Base-by-base conservation (phyloP, 2,888 invertebrate species). In the Drosophila histrio region DNA sequence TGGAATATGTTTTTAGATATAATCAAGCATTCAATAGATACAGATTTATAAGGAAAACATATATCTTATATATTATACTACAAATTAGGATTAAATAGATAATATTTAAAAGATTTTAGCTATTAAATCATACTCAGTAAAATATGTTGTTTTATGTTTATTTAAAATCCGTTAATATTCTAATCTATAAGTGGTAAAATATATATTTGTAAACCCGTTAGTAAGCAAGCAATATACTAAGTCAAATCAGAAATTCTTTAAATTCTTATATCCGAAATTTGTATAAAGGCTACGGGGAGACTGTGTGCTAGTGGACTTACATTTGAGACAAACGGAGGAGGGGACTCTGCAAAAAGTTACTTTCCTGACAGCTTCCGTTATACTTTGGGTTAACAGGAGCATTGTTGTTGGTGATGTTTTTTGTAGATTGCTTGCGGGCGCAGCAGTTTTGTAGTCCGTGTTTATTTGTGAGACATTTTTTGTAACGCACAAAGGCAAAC, bases 401-500 rank as follows among this genome's bases (percentile, higher is more conserved):
- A 61, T 60, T 70, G 65, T 72, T 66, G 62, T 39, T 54, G 43
- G 3, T 49, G 41, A 26, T 22, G 43, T 52, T 49, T 64, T 43
- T 52, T 24, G 44, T 52, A 56, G 38, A 69, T 74, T 43, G 70
- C 70, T 53, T 47, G 58, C 46, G 59, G 58, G 75, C 59, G 59
- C 63, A 56, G 54, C 52, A 59, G 64, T 60, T 72, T 56, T 62
- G 36, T 47, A 58, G 54, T 44, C 47, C 52, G 57, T 64, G 72
- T 54, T 72, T 61, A 46, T 61, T 59, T 60, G 54, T 54, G 53
- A 49, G 46, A 60, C 59, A 60, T 66, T 66, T 72, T 54, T 54
- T 53, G 50, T 41, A 46, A 64, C 62, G 58, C 65, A 72, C 78
- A 78, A 58, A 68, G 46, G 58, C 57, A 65, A 66, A 81, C 63